phyloP scores from a whole-genome alignment of 2,888 invertebrate genomes.

The Drosophila anomalipes region DNA sequence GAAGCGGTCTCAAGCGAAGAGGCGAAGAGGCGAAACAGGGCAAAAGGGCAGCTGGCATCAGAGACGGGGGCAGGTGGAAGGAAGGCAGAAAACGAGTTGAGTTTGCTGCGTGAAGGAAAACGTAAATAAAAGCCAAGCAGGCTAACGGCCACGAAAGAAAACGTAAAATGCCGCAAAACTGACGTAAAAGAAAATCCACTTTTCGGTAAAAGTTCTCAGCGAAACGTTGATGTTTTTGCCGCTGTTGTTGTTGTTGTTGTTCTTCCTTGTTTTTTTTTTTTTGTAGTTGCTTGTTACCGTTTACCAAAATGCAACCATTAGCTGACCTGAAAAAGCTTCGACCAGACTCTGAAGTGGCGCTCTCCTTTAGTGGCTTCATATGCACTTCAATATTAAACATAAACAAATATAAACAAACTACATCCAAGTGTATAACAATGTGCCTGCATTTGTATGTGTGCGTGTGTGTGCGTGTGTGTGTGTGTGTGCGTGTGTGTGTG shows the following conservation, averaged over 20 bases:
- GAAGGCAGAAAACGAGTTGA: constrained; percentile 41
- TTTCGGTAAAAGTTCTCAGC: constrained; percentile 70
- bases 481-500: constrained; percentile 2
- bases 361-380: constrained; percentile 57
- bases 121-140: constrained; percentile 67
- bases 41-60: not conserved
- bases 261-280: not conserved
- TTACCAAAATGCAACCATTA: constrained; percentile 72
- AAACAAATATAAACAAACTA: constrained; percentile 71
- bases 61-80: not conserved
- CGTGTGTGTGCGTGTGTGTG: constrained; percentile 7
- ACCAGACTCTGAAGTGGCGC: constrained; percentile 51
- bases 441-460: not conserved
- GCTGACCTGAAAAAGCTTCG: constrained; percentile 67
- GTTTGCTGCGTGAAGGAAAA: constrained; percentile 60
- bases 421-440: constrained; percentile 64
- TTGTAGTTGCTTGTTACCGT: constrained; percentile 34
- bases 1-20: constrained; percentile 32
- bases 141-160: constrained; percentile 64
- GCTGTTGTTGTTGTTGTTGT: constrained; percentile 13
- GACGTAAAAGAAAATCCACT: constrained; percentile 78
- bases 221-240: constrained; percentile 30
- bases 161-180: constrained; percentile 75
- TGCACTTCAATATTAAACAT: constrained; percentile 76
- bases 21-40: not conserved